A percentile compares a stretch with the other conserved stretches of the same genome.
phyloP scores from a whole-genome alignment of 2,113 vertebrate species.

The Coracopsis vasa region DNA sequence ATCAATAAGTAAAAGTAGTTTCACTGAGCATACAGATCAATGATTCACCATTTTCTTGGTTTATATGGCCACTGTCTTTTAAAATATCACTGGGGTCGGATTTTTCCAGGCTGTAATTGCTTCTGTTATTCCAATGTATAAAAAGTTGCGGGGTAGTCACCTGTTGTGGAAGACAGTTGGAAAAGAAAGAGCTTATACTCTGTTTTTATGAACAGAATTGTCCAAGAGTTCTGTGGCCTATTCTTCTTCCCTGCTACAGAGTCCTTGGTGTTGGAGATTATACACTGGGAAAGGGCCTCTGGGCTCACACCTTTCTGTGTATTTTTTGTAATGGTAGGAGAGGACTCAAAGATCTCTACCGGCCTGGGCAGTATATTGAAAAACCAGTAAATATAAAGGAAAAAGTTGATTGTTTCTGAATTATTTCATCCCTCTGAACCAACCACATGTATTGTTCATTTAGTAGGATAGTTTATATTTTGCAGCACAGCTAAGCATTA shows the following conservation, averaged over 20 bases:
- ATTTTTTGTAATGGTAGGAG: neutral
- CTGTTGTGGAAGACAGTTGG: neutral
- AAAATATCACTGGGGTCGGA: neutral
- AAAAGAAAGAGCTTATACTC: neutral
- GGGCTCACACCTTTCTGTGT: neutral
- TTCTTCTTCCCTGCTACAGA: neutral
- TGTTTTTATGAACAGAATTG: neutral
- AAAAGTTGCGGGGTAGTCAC: neutral
- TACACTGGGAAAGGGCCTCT: neutral
- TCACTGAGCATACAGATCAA: neutral
- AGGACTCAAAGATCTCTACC: neutral
- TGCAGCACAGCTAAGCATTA: neutral
- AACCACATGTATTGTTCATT: rapidly evolving
- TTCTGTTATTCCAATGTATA: neutral
- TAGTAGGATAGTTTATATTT: neutral
- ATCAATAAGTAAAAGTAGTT: neutral
- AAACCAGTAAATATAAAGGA: neutral
- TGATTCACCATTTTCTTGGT: neutral
- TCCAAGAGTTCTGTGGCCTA: neutral
- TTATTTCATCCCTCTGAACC: neutral
- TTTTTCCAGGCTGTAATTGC: neutral
- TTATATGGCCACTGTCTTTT: neutral
- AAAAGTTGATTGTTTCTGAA: neutral
- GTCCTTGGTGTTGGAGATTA: neutral
- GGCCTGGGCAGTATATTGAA: neutral